phyloP scores from a whole-genome alignment of 2,888 invertebrate species.

The Noctua fimbriata region DNA sequence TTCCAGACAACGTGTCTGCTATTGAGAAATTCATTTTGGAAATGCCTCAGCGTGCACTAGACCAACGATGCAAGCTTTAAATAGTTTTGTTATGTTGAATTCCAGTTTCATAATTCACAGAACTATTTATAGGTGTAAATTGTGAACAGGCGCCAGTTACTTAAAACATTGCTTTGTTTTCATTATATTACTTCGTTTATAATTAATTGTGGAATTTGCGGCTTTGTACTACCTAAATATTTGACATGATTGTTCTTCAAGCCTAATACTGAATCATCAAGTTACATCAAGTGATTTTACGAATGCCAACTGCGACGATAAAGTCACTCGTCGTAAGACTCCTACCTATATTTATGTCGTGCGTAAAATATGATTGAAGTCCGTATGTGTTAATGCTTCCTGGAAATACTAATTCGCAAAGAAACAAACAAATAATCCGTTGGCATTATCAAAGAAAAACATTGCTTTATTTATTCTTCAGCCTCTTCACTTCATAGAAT shows the following conservation, averaged over 20 bases:
- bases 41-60: neutral
- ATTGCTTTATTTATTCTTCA: neutral
- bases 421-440: neutral
- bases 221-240: conserved; percentile 7
- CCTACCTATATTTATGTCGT: no score
- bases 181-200: neutral
- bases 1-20: neutral
- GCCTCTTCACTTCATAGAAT: neutral
- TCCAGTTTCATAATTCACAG: neutral
- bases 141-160: conserved; percentile 6
- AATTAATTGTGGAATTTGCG: conserved; percentile 16
- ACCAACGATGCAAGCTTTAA: neutral
- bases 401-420: neutral
- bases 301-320: neutral
- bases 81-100: neutral
- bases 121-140: neutral
- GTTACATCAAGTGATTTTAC: neutral
- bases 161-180: conserved; percentile 23
- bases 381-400: neutral
- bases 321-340: neutral
- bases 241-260: neutral
- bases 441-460: neutral
- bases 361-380: neutral
- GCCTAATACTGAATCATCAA: conserved; percentile 12
- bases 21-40: neutral